Base-by-base conservation (phyloP, 2,113 vertebrate genomes). In the Lepisosteus oculatus region DNA sequence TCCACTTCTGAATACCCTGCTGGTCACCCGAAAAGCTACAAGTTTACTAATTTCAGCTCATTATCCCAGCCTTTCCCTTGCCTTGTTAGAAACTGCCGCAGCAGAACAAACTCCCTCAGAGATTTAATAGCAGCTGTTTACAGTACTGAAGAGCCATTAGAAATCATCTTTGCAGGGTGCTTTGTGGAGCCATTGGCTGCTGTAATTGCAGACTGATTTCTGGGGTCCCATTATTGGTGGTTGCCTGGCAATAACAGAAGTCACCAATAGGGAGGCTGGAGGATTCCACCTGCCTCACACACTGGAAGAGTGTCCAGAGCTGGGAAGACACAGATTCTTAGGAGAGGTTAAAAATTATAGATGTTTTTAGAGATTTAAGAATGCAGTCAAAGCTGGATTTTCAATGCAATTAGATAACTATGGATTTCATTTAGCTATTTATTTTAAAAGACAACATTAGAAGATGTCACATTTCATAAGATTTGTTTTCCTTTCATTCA, bases 221-320 rank as follows among this genome's bases (percentile, higher is more conserved):
- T 63, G 17, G 59, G 44, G 43, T 13, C 51, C 45, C 61, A 71
- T 71, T 42, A 71, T 54, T 71, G 61, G 59, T 47, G 15, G 61
- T 64, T 71, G 69, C 59, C 61, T 63, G 69, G 61, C 59, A 55
- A 61, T 11, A 54, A 6, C 8, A 15, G n/a, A 71, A 63, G 69
- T 43, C 56, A 62, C 42, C 29, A 61, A 69, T 55, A 56, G 55
- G 42, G 68, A 6, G 68, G 56, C 17, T 12, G 55, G 29, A 55
- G 2, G 29, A 69, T 69, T 42, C 13, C 3, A 14, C 29, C 0
- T 11, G 17, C 8, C 3, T 3, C 17, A 13, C 8, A 5, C 4
- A 43, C 47, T 51, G 47, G 5, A 51, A 51, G 9, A 51, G 47
- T 51, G 47, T 51, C 47, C 47, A 51, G 5, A 1, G 9, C 5